Evolutionary conservation across 2,113 vertebrate genomes (phyloP).

Genomic region (Amblyopsis rosae): DNA sequence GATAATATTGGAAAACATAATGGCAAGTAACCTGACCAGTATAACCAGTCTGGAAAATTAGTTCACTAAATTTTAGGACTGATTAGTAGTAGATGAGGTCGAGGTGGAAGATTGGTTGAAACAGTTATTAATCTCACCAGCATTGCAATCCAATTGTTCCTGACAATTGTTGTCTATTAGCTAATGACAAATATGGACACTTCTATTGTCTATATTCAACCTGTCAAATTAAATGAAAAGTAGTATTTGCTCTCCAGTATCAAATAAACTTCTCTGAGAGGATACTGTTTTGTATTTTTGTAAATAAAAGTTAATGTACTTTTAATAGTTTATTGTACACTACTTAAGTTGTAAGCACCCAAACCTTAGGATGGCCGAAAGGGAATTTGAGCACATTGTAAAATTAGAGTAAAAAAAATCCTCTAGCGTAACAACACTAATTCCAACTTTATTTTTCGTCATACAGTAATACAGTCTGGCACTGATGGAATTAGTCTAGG

Average conservation of each 20-base stretch:
- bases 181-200: constrained; percentile 17
- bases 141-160: constrained; percentile 34
- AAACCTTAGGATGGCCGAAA: constrained; percentile 33
- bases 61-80: too few species aligned
- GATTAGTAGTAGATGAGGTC: too few species aligned
- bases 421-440: not conserved
- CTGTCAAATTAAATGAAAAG: constrained; percentile 3
- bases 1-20: too few species aligned
- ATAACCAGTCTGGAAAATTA: too few species aligned
- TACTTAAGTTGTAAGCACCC: constrained; percentile 1
- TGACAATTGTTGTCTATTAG: constrained; percentile 16
- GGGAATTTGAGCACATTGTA: constrained; percentile 38
- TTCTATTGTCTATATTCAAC: constrained; percentile 6
- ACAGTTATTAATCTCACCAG: not conserved
- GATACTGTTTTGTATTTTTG: constrained; percentile 15
- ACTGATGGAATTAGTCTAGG: not conserved
- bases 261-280: not conserved
- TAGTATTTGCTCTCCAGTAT: not conserved
- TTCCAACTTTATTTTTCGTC: not conserved
- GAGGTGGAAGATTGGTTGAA: too few species aligned
- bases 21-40: too few species aligned
- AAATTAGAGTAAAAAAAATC: constrained; percentile 7
- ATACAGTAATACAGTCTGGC: not conserved
- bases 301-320: constrained; percentile 32
- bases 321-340: not conserved